Evolutionary conservation across 1,140 invertebrate species (phyloP), one percentile per base, ranked within the genome.

Genomic region (Drosophila neocordata): DNA sequence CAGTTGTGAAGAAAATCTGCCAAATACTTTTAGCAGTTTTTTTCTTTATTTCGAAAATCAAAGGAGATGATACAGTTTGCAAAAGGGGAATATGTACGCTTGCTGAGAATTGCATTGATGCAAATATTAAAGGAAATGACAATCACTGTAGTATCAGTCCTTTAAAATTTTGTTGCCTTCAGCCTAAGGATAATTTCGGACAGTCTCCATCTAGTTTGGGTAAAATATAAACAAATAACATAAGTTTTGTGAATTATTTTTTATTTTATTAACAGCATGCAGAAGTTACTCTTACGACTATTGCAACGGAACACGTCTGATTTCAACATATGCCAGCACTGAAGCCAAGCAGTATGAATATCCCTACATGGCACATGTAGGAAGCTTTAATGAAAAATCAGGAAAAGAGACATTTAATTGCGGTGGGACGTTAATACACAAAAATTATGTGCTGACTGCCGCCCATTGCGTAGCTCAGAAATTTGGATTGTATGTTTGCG

Each of bases 381-480:
- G 41, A 11, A 20, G 15, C 3, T 11, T 1, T 1, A 4, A 48
- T 12, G 15, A 0, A 3, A 15, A 35, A 18, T 4, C 9, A 34
- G 27, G 4, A 6, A 8, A 34, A 12, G 6, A 4, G 18, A 1
- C 0, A 11, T 15, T 15, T 11, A 1, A 0, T 1, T 56, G 53
- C 53, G 27, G 27, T 35, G 53, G 53, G 1, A 56, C 53, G 11
- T 56, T 56, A 56, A 56, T 56, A 35, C 13, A 56, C 15, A 8
- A 9, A 18, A 9, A 12, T 11, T 56, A 11, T 27, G 53, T 56
- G 53, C 27, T 56, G 35, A 35, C 53, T 18, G 53, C 53, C 13
- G 53, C 27, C 1, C 53, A 56, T 34, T 56, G 53, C 53, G 1
- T 9, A 1, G 4, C 27, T 6, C 0, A 9, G 7, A 55, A 8